Percentiles rank a stretch among this genome's conserved stretches.
Evolutionary conservation across 2,113 vertebrate genomes (phyloP).

Genomic region (Sander lucioperca): DNA sequence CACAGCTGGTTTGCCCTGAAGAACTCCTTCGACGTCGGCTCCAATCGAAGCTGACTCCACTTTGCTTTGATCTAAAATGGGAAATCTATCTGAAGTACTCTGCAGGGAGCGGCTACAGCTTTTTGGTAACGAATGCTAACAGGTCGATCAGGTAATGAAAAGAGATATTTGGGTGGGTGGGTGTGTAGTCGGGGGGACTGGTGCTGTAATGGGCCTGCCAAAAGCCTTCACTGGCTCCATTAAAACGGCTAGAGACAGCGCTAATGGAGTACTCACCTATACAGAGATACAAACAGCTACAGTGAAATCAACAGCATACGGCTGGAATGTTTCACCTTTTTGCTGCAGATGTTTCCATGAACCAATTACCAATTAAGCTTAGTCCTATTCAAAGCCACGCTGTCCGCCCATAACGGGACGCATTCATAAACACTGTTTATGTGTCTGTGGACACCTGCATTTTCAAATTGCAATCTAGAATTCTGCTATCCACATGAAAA

Average conservation of each 20-base stretch:
- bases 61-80: slow-evolving; percentile 86
- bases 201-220: slow-evolving; percentile 76
- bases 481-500: background rate
- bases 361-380: slow-evolving; percentile 12
- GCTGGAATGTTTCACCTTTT: slow-evolving; percentile 28
- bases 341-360: slow-evolving; percentile 10
- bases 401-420: slow-evolving; percentile 1
- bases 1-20: slow-evolving; percentile 98
- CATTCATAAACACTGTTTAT: background rate
- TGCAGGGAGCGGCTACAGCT: slow-evolving; percentile 67
- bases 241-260: slow-evolving; percentile 64
- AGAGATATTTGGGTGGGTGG: slow-evolving; percentile 74
- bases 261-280: slow-evolving; percentile 69
- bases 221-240: slow-evolving; percentile 69
- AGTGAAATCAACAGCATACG: slow-evolving; percentile 50
- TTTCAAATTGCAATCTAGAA: slow-evolving; percentile 25
- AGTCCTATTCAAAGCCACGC: background rate
- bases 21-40: slow-evolving; percentile 92
- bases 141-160: slow-evolving; percentile 81
- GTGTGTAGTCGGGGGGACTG: slow-evolving; percentile 37
- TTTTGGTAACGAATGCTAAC: slow-evolving; percentile 81
- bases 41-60: slow-evolving; percentile 93
- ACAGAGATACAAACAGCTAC: slow-evolving; percentile 50
- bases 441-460: background rate
- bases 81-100: slow-evolving; percentile 86